Conservation (phyloP, 2,888 invertebrate species). For the Homarus gammarus region DNA sequence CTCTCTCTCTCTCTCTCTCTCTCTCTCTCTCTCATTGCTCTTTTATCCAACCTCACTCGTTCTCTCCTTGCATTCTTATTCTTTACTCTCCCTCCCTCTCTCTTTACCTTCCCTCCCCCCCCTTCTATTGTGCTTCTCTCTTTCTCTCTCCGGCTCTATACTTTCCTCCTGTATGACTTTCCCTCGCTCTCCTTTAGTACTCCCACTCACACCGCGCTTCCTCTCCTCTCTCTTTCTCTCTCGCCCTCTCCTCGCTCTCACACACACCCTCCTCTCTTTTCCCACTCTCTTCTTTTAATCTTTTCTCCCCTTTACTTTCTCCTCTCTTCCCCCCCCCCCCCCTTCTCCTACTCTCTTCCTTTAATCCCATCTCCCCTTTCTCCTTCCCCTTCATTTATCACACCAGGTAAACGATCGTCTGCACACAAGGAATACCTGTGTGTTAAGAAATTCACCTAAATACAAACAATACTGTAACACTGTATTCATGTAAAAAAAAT, state of each 20-base stretch:
- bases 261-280: neutral
- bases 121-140: neutral
- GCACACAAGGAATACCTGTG: too few species aligned
- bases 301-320: neutral
- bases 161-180: neutral
- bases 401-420: too few species aligned
- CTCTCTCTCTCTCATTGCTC: too few species aligned
- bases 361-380: too few species aligned
- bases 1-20: too few species aligned
- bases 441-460: too few species aligned
- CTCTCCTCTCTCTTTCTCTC: neutral
- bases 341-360: too few species aligned
- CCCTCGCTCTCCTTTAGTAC: too few species aligned
- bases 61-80: neutral
- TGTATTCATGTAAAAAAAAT: too few species aligned
- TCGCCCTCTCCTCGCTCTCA: too few species aligned
- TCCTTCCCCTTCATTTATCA: too few species aligned
- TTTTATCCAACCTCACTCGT: neutral
- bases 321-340: neutral
- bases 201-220: neutral
- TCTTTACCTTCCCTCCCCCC: neutral
- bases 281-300: neutral
- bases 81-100: neutral
- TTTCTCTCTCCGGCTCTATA: neutral
- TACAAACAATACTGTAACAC: too few species aligned